Base-by-base conservation (phyloP, 2,113 vertebrate genomes). In the Cheirogaleus medius region DNA sequence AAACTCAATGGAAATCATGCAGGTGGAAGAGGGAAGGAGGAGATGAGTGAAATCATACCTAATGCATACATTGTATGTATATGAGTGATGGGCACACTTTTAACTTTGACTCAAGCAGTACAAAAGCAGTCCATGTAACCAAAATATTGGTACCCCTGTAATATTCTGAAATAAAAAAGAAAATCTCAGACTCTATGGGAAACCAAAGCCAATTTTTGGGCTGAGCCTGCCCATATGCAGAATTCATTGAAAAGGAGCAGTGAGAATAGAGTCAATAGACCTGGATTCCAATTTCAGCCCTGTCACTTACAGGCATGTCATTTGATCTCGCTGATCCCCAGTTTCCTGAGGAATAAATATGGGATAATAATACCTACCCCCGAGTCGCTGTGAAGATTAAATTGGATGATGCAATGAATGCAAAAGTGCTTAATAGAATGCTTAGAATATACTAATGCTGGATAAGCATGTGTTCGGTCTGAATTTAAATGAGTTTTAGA, bases 401-500 rank as follows among this genome's bases (percentile, higher is more conserved):
- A 78, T 66, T 47, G 49, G 52, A 68, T 87, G 42, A 83, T 44
- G 86, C 60, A 89, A n/a, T 76, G 56, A 93, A 97, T 69, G 44
- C 73, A 69, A 37, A 93, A 74, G 63, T 25, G 39, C 63, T 93
- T 97, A 94, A 92, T 96, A 73, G 89, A 94, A 94, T 63, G 52
- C 83, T 95, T 88, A 89, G 85, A 87, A 68, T 95, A 94, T 60
- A 94, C 93, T 74, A 93, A 78, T 66, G 86, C 37, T 21, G 82
- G 93, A 82, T 94, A 94, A 95, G 77, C 63, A 42, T 23, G 56
- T 49, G 12, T 44, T 97, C 42, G 68, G 34, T 96, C 63, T 69
- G 95, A 97, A 95, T 96, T 91, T 97, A 81, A 97, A 93, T 64
- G 71, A 87, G 86, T 85, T 90, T 94, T 87, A 96, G 66, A 68